Evolutionary conservation across 2,888 invertebrate genomes (phyloP), one percentile per base, ranked within the genome.

Genomic region (Phanerotoma sp.): DNA sequence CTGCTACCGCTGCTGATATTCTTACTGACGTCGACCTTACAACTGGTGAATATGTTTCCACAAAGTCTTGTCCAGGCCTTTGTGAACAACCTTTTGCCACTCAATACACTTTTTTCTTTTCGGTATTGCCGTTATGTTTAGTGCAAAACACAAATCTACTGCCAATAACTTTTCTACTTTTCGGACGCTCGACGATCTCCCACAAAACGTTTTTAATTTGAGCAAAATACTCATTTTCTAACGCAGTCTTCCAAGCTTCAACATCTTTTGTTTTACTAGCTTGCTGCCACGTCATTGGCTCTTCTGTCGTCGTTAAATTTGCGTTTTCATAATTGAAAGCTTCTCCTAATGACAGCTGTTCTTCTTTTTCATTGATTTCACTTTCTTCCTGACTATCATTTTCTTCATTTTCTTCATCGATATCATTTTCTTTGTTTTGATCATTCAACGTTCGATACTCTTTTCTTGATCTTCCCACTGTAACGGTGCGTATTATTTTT

Each of bases 141-240:
- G 46, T 28, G 35, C 38, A 44, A 9, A 45, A 58, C 3, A 62
- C 51, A 51, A 54, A 60, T 30, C 56, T 56, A 2, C 38, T 46
- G 10, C 42, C 49, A 18, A 57, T 46, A 10, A 30, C 20, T 28
- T 40, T 44, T 4, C 48, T 45, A n/a, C 45, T 37, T 15, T 37
- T 3, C n/a, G 57, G 59, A 21, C 45, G 4, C 6, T 30, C 4
- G 2, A 42, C 38, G 13, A 60, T 25, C 33, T 38, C 32, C 57
- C 60, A 60, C 13, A 53, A 57, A 13, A 35, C 25, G 28, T 48
- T 60, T 20, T 51, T 53, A n/a, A 40, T 48, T n/a, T 50, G 41
- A 3, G 51, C 40, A 3, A 32, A 10, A 3, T 54, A 15, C n/a
- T 62, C 60, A 10, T 56, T 48, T 1, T 53, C 7, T 4, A 63